A percentile compares a stretch with the other conserved stretches of the same genome.
These are phyloP conservation scores for Troides oblongomaculatus DNA, from an alignment of 2,888 invertebrate genomes.

Conservation along the genomic window DNA sequence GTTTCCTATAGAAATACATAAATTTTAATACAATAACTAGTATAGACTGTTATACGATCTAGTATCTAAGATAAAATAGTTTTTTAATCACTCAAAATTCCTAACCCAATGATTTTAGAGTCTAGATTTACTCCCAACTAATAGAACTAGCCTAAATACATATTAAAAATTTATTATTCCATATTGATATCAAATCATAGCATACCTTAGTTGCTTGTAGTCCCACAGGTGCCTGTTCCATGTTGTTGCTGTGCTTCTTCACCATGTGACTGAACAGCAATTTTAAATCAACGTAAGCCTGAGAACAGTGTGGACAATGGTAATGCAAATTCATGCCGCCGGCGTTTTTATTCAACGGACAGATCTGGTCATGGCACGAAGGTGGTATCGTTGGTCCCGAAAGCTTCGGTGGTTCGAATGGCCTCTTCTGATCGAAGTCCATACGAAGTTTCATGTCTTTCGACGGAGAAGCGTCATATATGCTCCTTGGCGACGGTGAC, in stretches of 20 bases:
- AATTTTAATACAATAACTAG: neutral
- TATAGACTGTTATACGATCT: too few species aligned
- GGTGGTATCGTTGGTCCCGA: constrained; percentile 75
- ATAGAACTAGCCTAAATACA: too few species aligned
- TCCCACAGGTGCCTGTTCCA: constrained; percentile 67
- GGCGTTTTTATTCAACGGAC: constrained; percentile 69
- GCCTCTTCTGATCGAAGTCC: constrained; percentile 65
- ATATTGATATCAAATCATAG: neutral
- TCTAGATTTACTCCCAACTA: too few species aligned
- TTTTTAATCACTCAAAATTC: too few species aligned
- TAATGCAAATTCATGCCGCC: constrained; percentile 74
- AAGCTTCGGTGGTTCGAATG: constrained; percentile 57
- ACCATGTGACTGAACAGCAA: constrained; percentile 73
- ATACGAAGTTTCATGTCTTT: constrained; percentile 69
- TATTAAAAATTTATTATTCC: too few species aligned
- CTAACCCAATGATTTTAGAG: too few species aligned
- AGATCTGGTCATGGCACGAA: constrained; percentile 80
- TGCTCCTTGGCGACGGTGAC: constrained; percentile 76
- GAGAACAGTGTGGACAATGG: constrained; percentile 72
- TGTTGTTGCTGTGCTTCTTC: constrained; percentile 69
- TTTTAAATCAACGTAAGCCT: constrained; percentile 72
- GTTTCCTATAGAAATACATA: constrained; percentile 58
- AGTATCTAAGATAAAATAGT: too few species aligned
- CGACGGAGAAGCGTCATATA: constrained; percentile 77
- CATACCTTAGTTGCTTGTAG: constrained; percentile 74